Evolutionary conservation across 2,113 vertebrate genomes (phyloP), one percentile per base, ranked within the genome.

Genomic region (Ciconia maguari): DNA sequence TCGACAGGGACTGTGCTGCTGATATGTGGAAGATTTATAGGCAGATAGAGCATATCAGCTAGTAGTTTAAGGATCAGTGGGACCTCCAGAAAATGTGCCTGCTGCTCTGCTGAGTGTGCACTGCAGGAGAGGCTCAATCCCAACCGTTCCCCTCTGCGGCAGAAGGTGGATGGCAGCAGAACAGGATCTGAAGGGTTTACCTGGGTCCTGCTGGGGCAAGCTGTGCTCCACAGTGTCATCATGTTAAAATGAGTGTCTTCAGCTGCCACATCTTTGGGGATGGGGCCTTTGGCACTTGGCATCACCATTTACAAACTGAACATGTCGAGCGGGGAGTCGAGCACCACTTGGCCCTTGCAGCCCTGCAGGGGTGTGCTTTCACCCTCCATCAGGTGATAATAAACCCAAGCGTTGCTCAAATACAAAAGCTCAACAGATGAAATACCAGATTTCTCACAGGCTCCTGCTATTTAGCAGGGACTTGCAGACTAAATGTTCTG

Each of bases 241-340:
- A 9, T 1, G 1, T 55, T 55, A 51, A 44, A 52, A 3, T 36
- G 41, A 66, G 51, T 27, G 12, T 38, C 69, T 64, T 49, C 17
- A 8, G 26, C 69, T 21, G 16, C 48, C 17, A 38, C 38, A 38
- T 26, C 49, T 64, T 46, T 42, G 46, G 36, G 38, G 21, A 55
- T 16, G 41, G 44, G 66, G 18, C 44, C 18, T 71, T 61, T n/a
- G 66, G 41, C 17, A 15, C 17, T 14, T 46, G 41, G 21, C 41
- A 34, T 48, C 64, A 36, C 54, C 6, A 17, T 69, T 78, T 57
- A 27, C 9, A 6, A 32, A 60, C 26, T 16, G 16, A 44, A 11
- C 1, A 0, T 44, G 74, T 8, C 27, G 36, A 58, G 61, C 1
- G 16, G 32, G 38, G 13, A 27, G 46, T 26, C 1, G 2, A 72